Conservation (phyloP, 2,888 invertebrate genomes). For the Ptychoptera albimana region DNA sequence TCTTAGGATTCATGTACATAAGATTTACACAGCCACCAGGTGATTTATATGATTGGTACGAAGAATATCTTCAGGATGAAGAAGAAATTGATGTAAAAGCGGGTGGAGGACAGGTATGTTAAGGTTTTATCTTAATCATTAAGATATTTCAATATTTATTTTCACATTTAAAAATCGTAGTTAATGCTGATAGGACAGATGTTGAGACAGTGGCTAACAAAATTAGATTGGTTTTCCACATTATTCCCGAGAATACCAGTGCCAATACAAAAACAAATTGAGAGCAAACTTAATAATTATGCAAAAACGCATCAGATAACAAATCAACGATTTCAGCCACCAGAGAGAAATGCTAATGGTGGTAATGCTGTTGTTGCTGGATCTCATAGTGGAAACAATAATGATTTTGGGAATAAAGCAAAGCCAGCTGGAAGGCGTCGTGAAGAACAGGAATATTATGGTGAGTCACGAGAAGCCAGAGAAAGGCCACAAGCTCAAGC, state of each 20-base stretch:
- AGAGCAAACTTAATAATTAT: conserved; percentile 52
- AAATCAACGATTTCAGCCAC: too few relatives aligned
- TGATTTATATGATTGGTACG: conserved; percentile 94
- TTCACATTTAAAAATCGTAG: conserved; percentile 13
- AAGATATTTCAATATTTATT: neutral
- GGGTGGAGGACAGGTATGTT: conserved; percentile 70
- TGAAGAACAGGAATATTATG: conserved; percentile 1
- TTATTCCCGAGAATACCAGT: conserved; percentile 97
- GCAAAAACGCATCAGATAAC: conserved; percentile 31
- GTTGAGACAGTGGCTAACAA: conserved; percentile 80
- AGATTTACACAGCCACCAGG: conserved; percentile 92
- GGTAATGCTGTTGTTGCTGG: conserved; percentile 12
- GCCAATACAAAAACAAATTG: conserved; percentile 87
- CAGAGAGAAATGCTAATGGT: too few relatives aligned
- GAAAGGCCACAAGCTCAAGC: too few relatives aligned
- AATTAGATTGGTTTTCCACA: conserved; percentile 98
- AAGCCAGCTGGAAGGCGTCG: neutral
- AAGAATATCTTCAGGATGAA: conserved; percentile 87
- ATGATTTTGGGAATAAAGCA: too few relatives aligned
- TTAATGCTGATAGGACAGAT: conserved; percentile 82
- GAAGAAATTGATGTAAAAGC: conserved; percentile 97
- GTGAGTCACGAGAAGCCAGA: neutral
- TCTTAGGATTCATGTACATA: conserved; percentile 55
- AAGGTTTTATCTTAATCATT: conserved; percentile 14
- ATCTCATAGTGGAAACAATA: conserved; percentile 11